Evolutionary conservation across 2,888 invertebrate species (phyloP), one percentile per base, ranked within the genome.

Genomic region (Cryptocephalus primarius): DNA sequence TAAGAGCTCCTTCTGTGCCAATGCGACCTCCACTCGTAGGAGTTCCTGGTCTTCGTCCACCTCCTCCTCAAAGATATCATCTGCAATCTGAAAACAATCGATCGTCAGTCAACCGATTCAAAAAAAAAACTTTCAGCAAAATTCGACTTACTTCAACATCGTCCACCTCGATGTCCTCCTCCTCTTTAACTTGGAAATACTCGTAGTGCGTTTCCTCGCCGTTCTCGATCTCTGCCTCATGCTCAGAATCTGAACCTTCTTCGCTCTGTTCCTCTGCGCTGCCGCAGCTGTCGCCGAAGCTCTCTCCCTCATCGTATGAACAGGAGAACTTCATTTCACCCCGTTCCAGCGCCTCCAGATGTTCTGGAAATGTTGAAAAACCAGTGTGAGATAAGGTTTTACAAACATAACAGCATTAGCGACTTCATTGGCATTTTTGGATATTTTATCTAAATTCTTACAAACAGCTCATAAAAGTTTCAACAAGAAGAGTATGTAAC

Each of bases 271-370:
- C 83, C 39, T 82, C 83, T 43, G 84, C 82, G 14, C 79, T 76
- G 39, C 79, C 79, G 39, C 75, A 75, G 1, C 73, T 74, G 58
- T 75, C 76, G 8, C 79, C 80, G 11, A 14, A 14, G 48, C 69
- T 71, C 14, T 65, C 66, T 46, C 67, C 68, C 8, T 60, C 59
- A 47, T 69, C 70, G 40, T 68, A 69, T 40, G 74, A 72, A 43
- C 77, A 76, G 32, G 76, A 77, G 67, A 89, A 88, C 64, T 91
- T 91, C 82, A 92, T 81, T 69, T 91, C 91, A 1, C 92, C 91
- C 2, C 87, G 77, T 66, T 92, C 91, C 38, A 92, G 65, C 0
- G 85, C 76, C 63, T 91, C 89, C 58, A 92, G 70, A 62, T 86
- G 82, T 57, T 91, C 87, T 73, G 69, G 8, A 72, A 57, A 43